Evolutionary conservation across 92 coral and sea anemone genomes (phyloP), one percentile per base, ranked within the genome.

Genomic region (Metridium senile): DNA sequence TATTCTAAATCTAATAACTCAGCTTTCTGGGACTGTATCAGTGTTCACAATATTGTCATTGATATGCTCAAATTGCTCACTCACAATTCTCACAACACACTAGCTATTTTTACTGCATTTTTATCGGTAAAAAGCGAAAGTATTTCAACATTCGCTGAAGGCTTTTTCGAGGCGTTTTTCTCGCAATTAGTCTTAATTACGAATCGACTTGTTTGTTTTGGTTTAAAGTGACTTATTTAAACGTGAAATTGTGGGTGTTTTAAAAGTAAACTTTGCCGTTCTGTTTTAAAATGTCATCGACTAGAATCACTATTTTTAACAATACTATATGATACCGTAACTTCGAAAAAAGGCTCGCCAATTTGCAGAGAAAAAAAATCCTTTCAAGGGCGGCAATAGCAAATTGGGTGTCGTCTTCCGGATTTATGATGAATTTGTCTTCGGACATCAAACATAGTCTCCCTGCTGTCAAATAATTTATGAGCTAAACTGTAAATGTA

Each of bases 381-480:
- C 70, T 62, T 62, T 46, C 62, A 22, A 22, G 62, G 39, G 80
- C 71, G 71, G 58, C 57, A 27, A 26, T 63, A 9, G 80, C 51
- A 63, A 47, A 22, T 16, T 75, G 71, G 80, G 70, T 75, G 71
- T 75, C 80, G 80, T 52, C 71, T 75, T 64, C 80, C 80, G 80
- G 80, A 66, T 23, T 53, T 33, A 22, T 66, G 59, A 66, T 51
- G 52, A 33, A 53, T 65, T 77, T 66, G 66, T 30, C 65, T 53
- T 66, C 49, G 35, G 61, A 66, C 20, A 47, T 77, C 64, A 77
- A 77, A 77, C 58, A 39, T 10, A 52, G 82, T 25, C 71, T 20
- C 82, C 82, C 68, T 39, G 82, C 82, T 77, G 82, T 77, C 82
- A 77, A 77, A 77, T 66, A 62, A 30, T 68, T 67, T 66, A 77